Conservation (phyloP, 2,113 vertebrate species). For the Athene cunicularia region DNA sequence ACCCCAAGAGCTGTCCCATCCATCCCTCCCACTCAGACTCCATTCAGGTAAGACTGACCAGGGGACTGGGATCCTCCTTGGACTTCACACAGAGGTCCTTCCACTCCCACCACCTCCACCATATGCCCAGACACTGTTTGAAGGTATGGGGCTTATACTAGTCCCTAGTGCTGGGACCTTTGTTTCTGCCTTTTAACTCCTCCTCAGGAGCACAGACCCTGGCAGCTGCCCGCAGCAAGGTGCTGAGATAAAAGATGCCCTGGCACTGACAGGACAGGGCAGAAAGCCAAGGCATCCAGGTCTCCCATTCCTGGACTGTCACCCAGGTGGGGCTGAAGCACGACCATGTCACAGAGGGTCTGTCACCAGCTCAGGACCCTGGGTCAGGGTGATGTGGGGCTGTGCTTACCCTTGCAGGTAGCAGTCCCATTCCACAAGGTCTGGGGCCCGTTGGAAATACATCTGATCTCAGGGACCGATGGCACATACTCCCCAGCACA, state of each 20-base stretch:
- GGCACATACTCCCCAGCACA: neutral
- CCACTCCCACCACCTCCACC: neutral
- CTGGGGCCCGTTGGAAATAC: neutral
- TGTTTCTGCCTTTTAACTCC: neutral
- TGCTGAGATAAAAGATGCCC: neutral
- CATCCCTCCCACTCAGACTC: neutral
- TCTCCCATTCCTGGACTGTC: neutral
- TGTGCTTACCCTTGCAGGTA: neutral
- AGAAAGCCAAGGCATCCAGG: neutral
- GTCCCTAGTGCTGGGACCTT: too few relatives aligned
- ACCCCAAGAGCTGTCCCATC: neutral
- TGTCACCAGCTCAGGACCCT: neutral
- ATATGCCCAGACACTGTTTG: neutral
- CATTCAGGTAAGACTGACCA: neutral
- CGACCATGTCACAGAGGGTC: neutral
- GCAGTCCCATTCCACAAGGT: neutral
- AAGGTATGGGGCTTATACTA: neutral
- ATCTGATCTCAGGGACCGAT: neutral
- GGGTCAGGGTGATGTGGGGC: neutral
- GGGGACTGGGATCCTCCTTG: neutral
- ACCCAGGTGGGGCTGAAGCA: neutral
- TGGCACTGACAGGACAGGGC: neutral
- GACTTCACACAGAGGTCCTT: neutral
- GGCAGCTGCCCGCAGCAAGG: fast-evolving
- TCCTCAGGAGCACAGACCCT: neutral